Conservation (phyloP, 2,888 invertebrate genomes). For the Agrotis clavis region DNA sequence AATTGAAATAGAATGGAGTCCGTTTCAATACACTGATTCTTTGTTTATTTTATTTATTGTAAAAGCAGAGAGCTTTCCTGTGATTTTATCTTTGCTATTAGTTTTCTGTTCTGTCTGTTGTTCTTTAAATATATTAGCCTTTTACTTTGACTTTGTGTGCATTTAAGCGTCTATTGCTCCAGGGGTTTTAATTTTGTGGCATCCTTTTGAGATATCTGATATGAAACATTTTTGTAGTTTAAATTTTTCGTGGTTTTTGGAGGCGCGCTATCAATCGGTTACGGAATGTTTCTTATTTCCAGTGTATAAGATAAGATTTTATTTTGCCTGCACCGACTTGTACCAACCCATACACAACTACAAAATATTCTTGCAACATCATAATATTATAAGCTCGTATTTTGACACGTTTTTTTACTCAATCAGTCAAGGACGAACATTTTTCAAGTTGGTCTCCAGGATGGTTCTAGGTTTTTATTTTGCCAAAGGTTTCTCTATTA, state of each 20-base stretch:
- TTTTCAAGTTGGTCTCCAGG: not conserved
- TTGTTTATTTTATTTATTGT: constrained; percentile 38
- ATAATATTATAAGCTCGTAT: not conserved
- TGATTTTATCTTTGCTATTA: not conserved
- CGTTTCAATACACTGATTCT: constrained; percentile 28
- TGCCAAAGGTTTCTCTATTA: not conserved
- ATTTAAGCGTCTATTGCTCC: not conserved
- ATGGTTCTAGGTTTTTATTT: constrained; percentile 3
- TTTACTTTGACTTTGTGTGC: constrained; percentile 4
- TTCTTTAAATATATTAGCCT: constrained; percentile 6
- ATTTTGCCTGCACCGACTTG: too few relatives aligned
- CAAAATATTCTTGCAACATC: too few relatives aligned
- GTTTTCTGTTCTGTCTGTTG: not conserved
- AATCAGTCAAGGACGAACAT: not conserved
- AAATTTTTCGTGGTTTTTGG: too few relatives aligned
- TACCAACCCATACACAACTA: too few relatives aligned
- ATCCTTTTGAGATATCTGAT: not conserved
- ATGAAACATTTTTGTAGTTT: not conserved
- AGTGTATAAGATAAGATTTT: too few relatives aligned
- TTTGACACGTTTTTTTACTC: not conserved
- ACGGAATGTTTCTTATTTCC: too few relatives aligned
- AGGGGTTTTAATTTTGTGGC: not conserved
- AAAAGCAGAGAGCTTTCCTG: not conserved
- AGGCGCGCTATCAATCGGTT: not conserved
- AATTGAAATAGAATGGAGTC: constrained; percentile 37